Evolutionary conservation across 2,888 invertebrate genomes (phyloP).

Genomic region (Eueremaeus valkanovi): DNA sequence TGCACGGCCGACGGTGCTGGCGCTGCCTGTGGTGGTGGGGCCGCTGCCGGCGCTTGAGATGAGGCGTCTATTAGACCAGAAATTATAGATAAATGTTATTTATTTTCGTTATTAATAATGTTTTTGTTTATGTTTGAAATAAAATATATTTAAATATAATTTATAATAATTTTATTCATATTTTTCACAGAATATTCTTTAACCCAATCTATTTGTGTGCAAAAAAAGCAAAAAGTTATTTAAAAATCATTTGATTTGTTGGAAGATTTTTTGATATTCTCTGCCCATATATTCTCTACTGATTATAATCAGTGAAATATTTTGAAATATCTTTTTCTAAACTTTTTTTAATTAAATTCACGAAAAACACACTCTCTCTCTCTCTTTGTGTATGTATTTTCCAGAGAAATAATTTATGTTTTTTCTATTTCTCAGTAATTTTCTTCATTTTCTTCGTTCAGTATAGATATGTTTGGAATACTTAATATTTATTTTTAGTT

Average conservation of each 20-base stretch:
- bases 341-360: too few relatives aligned
- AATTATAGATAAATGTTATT: too few relatives aligned
- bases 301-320: background rate
- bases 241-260: background rate
- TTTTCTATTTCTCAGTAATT: background rate
- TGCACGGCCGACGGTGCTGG: conserved; percentile 45
- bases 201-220: background rate
- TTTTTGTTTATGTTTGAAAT: too few relatives aligned
- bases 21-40: conserved; percentile 53
- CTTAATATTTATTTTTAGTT: background rate
- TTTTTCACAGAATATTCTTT: background rate
- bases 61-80: conserved; percentile 4
- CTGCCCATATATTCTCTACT: too few relatives aligned
- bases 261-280: background rate
- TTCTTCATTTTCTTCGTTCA: too few relatives aligned
- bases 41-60: conserved; percentile 51
- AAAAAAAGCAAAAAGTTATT: background rate
- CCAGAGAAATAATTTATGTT: background rate
- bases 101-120: too few relatives aligned
- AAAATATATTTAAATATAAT: too few relatives aligned
- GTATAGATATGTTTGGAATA: too few relatives aligned
- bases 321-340: background rate
- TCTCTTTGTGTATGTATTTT: background rate
- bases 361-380: background rate
- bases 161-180: too few relatives aligned